These are phyloP conservation scores for Drosophila imparisetae DNA, from an alignment of 2,888 invertebrate genomes.

Conservation along the genomic window DNA sequence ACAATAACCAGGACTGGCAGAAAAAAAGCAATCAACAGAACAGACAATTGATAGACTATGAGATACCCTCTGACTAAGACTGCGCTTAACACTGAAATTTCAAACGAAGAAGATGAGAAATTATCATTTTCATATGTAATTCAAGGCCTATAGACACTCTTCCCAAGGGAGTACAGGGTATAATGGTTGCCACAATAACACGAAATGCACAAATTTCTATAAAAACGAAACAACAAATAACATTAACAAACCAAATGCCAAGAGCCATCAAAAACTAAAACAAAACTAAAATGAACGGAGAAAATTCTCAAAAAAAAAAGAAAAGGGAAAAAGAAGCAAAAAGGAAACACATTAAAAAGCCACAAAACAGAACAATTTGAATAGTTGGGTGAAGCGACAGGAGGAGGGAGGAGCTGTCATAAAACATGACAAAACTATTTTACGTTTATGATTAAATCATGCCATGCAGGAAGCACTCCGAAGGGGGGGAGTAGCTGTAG, in stretches of 20 bases:
- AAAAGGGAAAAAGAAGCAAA: constrained; percentile 14
- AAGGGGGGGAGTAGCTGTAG: constrained; percentile 2
- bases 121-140: neutral
- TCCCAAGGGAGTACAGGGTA: constrained; percentile 23
- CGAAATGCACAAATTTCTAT: constrained; percentile 45
- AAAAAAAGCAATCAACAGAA: constrained; percentile 27
- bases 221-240: constrained; percentile 38
- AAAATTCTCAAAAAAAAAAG: constrained; percentile 8
- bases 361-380: constrained; percentile 51
- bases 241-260: constrained; percentile 56
- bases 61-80: constrained; percentile 18
- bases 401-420: constrained; percentile 7
- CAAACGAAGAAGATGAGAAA: neutral
- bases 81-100: neutral
- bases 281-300: constrained; percentile 22
- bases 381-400: constrained; percentile 18
- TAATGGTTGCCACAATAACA: constrained; percentile 12
- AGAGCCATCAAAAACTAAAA: constrained; percentile 63
- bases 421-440: constrained; percentile 76
- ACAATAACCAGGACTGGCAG: constrained; percentile 42
- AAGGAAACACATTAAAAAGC: constrained; percentile 56
- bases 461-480: constrained; percentile 14
- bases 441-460: constrained; percentile 78
- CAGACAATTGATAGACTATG: neutral
- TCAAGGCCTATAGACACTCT: neutral